Evolutionary conservation across 2,888 invertebrate species (phyloP).

Genomic region (Automeris io): DNA sequence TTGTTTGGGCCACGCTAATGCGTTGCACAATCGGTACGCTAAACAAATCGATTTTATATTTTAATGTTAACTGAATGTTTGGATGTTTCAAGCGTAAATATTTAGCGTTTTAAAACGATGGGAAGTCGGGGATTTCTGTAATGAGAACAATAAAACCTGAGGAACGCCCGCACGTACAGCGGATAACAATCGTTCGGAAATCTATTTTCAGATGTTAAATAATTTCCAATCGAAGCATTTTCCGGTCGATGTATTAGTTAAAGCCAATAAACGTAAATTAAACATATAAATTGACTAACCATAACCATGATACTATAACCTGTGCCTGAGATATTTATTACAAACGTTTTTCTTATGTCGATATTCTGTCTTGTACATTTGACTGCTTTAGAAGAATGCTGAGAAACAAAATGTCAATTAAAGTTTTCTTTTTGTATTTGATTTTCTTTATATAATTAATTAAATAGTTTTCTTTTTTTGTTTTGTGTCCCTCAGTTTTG

Average conservation of each 20-base stretch:
- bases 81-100: not conserved
- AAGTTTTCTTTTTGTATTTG: no score
- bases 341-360: no score
- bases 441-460: no score
- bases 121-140: not conserved
- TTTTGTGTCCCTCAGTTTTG: no score
- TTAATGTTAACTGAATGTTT: not conserved
- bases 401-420: no score
- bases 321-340: no score
- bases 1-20: not conserved
- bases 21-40: not conserved
- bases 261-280: no score
- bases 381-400: no score
- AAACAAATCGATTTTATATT: not conserved
- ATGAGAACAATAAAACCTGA: conserved; percentile 1
- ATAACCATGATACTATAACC: no score
- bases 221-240: conserved; percentile 4
- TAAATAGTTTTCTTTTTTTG: no score
- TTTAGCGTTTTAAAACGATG: not conserved
- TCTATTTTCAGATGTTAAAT: conserved; percentile 5
- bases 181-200: conserved; percentile 3
- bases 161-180: not conserved
- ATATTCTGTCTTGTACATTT: no score
- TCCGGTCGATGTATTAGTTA: not conserved
- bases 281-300: no score